Base-by-base conservation (phyloP, 2,888 invertebrate genomes). In the Bunonema sp. region DNA sequence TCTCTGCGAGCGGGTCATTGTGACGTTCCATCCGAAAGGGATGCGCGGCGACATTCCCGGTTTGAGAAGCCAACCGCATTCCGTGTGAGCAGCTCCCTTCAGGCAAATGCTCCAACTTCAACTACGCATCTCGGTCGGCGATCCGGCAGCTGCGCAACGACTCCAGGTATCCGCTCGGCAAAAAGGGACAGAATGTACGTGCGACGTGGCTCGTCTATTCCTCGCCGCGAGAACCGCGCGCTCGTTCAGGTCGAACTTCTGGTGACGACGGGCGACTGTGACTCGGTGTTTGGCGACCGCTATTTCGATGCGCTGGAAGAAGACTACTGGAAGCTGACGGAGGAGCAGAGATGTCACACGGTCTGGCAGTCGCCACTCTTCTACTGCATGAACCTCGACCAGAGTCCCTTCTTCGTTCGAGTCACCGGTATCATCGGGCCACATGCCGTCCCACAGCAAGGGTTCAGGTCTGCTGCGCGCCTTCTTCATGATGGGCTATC, bases 361-460 rank as follows among this genome's bases (percentile, higher is more conserved):
- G 60, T 61, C 28, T 60, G 60, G 60, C 60, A 60, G 42, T 56
- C 57, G 2, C 60, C 60, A 15, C 50, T 60, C 7, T 60, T 60
- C 48, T 60, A 60, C 38, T 53, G 53, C 32, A 60, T 60, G 42
- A 58, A 60, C 30, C 42, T 60, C 28, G 57, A 60, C 41, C 50
- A 60, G 32, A 57, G 57, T 2, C 59, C 60, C 24, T 60, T 60
- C 45, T 60, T 60, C 31, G 60, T 60, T 10, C 40, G 60, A 43
- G 53, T 55, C 4, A 61, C 58, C 23, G 60, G 60, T 12, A 43
- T 59, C n/a, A 37, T 54, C n/a, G 19, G 44, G 44, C 39, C 18
- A 8, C 10, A 28, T 28, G 1, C 34, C 34, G 40, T 23, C 23
- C 39, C 33, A 37, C 28, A 45, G n/a, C n/a, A n/a, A n/a, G n/a